Evolutionary conservation across 2,888 invertebrate species (phyloP), one percentile per base, ranked within the genome.

Genomic region (Helicoverpa assulta): DNA sequence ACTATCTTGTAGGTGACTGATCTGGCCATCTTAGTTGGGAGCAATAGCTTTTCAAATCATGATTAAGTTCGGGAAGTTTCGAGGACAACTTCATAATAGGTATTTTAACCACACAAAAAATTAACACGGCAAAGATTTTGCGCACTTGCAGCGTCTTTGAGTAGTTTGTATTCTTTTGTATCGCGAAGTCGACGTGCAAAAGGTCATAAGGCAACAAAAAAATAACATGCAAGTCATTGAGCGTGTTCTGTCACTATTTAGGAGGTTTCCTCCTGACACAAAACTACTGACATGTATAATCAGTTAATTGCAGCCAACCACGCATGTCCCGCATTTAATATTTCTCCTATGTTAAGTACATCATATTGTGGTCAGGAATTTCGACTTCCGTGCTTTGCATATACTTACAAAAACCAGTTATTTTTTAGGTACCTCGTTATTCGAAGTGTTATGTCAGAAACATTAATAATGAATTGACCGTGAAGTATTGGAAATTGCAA

Each of bases 211-310:
- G 1, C n/a, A 21, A 10, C 4, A 29, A 55, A 26, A 62, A 72
- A 33, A 55, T 47, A 21, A 52, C 16, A 51, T 40, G 69, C 56
- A 50, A 50, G 55, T 68, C 60, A 70, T 65, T 54, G 63, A 37
- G 67, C 78, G 81, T 74, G 81, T 62, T 74, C 51, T 59, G 52
- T 40, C 59, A 52, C 52, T 40, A 69, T 80, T 71, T 71, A 65
- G 54, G 63, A 67, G 33, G 47, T 58, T 81, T 70, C 71, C 71
- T 71, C 69, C 29, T 65, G 69, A 75, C 78, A 78, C 53, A 70
- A 55, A 81, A 37, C 56, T 58, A 65, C 64, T 67, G 62, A 78
- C 69, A 66, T 64, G 55, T 69, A 50, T 58, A 57, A 57, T 60
- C 4, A 52, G 62, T 53, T 76, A 66, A 81, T 68, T 75, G 72